Base-by-base conservation (phyloP, 2,797 vertebrate genomes). In the Discoglossus pictus region DNA sequence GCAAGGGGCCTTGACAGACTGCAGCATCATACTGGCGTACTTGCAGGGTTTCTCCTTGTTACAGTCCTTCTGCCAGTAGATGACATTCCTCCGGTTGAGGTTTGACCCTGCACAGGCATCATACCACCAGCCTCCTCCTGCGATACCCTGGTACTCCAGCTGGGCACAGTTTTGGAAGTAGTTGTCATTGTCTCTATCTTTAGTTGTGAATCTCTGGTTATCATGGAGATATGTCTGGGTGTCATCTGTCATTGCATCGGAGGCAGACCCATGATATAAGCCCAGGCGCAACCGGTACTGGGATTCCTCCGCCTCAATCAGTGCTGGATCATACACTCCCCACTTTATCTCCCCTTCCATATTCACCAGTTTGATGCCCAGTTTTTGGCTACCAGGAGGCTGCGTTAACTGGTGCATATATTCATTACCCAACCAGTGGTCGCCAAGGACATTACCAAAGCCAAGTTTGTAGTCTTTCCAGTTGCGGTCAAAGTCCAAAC, bases 211-310 rank as follows among this genome's bases (percentile, higher is more conserved):
- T 71, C 78, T 90, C 74, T 92, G 91, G 84, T 95, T 96, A 78
- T 95, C 92, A 16, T 95, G 94, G 48, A 95, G 88, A 80, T 93
- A 94, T 70, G 92, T 89, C 76, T 92, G 92, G 0, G 92, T 93
- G 65, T 94, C 90, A 75, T 88, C 78, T 6, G 89, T 92, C 67
- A 95, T 77, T 0, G 93, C 93, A 0, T 96, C 91, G 0, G 86
- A 75, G 16, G 91, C 84, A 0, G 90, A 90, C 50, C 93, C 93
- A 76, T 85, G 84, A 76, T 89, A 94, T 40, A 93, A 76, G 2
- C 93, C 92, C 15, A 96, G 80, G 50, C 92, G 88, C 65, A 93
- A 76, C 35, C 84, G 86, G 74, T 89, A 93, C 0, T 85, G 89
- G 7, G 88, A 79, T 0, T 78, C 77, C 64, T 94, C 91, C 1